phyloP scores from a whole-genome alignment of 2,797 vertebrate genomes.

The Masticophis lateralis region DNA sequence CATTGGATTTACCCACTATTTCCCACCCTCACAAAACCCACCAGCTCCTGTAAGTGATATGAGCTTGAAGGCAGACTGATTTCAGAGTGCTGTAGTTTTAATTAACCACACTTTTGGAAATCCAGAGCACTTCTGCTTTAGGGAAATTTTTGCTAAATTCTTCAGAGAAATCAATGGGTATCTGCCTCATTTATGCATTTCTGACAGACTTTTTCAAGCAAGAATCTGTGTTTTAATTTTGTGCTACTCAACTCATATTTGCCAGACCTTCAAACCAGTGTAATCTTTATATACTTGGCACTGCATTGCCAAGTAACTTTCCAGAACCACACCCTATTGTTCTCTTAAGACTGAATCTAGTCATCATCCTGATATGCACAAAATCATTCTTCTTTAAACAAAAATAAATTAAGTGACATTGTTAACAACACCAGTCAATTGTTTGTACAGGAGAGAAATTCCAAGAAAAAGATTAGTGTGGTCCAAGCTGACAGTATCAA shows the following conservation, averaged over 20 bases:
- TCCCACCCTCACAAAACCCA: neutral
- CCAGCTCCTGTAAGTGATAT: neutral
- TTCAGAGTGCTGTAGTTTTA: conserved; percentile 23
- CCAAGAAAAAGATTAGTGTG: neutral
- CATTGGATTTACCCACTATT: neutral
- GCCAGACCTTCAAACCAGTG: conserved; percentile 29
- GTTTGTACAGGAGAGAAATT: no score
- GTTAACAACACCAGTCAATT: neutral
- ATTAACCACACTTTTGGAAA: conserved; percentile 34
- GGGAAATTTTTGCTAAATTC: conserved; percentile 31
- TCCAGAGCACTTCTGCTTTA: neutral
- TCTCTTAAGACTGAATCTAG: neutral
- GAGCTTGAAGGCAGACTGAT: conserved; percentile 14
- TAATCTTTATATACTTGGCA: conserved; percentile 11
- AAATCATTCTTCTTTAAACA: neutral
- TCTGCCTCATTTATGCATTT: conserved; percentile 40
- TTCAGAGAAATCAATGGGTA: conserved; percentile 36
- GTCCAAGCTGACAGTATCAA: neutral
- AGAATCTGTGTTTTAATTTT: conserved; percentile 23
- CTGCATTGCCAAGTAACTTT: neutral
- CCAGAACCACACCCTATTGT: neutral
- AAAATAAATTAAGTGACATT: neutral
- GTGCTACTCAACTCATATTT: conserved; percentile 9
- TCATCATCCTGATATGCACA: neutral
- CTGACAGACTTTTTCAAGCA: conserved; percentile 51